Base-by-base conservation (phyloP, 2,888 invertebrate genomes). In the Drosophila greeni region DNA sequence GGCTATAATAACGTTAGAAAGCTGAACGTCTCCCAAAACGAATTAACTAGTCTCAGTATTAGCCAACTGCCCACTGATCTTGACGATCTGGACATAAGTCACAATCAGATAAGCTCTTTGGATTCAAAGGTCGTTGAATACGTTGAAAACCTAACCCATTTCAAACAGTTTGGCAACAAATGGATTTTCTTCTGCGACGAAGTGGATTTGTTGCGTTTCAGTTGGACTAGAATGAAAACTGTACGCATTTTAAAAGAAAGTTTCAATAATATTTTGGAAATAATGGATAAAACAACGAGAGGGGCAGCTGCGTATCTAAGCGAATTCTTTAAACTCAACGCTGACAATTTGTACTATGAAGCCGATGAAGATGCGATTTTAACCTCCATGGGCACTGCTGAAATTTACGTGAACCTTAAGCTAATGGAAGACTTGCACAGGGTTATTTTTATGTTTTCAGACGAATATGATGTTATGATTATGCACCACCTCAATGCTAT, bases 121-220 rank as follows among this genome's bases (percentile, higher is more conserved):
- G 12, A n/a, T 11, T 7, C 12, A n/a, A n/a, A 36, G 1, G 47
- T 36, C 4, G 24, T 47, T 4, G 26, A 47, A 5, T 47, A 36
- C 34, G 9, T 55, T 8, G 11, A 1, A 3, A 23, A 16, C 3
- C 8, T 42, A 16, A 33, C 1, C 8, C 1, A 7, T 8, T 55
- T 55, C 18, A 7, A n/a, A 1, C 54, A 47, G n/a, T 12, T 8
- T 9, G 47, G 36, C 7, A 55, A 55, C 36, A 23, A 47, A 26
- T 55, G 54, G 47, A 47, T n/a, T 55, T 24, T 47, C 11, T 36
- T 20, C 26, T 47, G 47, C 54, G 36, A 45, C 18, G 34, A 55
- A n/a, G 2, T 1, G 3, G 5, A 47, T 16, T 18, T 54, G 11
- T 6, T 26, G 8, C n/a, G n/a, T 5, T 36, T 26, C 2, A 23